These are phyloP conservation scores for Peromyscus attwateri DNA, from an alignment of 2,797 vertebrate genomes.

Conservation along the genomic window DNA sequence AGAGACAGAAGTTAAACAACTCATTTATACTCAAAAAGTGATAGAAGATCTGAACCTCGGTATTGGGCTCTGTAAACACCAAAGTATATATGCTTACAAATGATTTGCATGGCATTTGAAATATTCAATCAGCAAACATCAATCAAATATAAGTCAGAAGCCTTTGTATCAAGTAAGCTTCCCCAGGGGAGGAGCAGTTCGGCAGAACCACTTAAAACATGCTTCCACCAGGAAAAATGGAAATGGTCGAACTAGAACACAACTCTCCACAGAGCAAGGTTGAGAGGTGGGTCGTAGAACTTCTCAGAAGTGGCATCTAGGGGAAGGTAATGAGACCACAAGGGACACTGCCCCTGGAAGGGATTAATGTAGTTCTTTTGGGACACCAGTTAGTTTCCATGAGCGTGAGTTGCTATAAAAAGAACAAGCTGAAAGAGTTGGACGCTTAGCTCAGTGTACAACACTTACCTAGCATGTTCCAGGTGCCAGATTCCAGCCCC, in stretches of 20 bases:
- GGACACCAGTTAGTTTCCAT: background rate
- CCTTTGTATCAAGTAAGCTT: background rate
- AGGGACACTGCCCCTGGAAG: background rate
- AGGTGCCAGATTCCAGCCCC: background rate
- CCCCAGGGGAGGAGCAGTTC: background rate
- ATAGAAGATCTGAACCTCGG: background rate
- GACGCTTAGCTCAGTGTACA: background rate
- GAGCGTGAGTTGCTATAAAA: background rate
- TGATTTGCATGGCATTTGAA: background rate
- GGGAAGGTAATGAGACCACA: background rate
- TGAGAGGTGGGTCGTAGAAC: background rate
- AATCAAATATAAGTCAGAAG: constrained; percentile 8
- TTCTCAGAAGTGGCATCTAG: background rate
- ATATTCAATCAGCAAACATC: background rate
- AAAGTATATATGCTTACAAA: background rate
- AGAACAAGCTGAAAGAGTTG: background rate
- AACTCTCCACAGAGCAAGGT: too few species aligned
- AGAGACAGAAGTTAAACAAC: background rate
- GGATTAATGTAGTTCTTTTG: background rate
- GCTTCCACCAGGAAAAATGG: background rate
- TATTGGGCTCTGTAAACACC: background rate
- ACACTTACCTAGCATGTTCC: background rate
- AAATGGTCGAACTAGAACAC: background rate
- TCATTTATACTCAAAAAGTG: background rate
- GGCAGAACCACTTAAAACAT: background rate